Evolutionary conservation across 2,888 invertebrate species (phyloP).

Genomic region (Orthosia gothica): DNA sequence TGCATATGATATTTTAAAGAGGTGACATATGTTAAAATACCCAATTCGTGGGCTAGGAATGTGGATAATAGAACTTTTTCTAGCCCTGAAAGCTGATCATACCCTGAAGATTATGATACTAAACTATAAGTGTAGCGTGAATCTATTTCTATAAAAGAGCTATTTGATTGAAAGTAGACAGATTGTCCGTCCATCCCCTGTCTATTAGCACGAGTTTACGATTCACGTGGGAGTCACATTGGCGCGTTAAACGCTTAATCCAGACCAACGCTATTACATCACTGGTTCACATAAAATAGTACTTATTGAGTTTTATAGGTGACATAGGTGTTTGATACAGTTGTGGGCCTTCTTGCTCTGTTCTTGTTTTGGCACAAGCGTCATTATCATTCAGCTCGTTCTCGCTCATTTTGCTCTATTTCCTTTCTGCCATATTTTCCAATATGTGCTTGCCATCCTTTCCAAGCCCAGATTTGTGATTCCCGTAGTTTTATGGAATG

Average conservation of each 20-base stretch:
- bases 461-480: too few relatives aligned
- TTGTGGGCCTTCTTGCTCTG: not conserved
- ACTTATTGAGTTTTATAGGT: conserved; percentile 25
- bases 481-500: too few relatives aligned
- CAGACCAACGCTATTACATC: conserved; percentile 35
- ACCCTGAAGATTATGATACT: too few relatives aligned
- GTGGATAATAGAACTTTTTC: not conserved
- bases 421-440: too few relatives aligned
- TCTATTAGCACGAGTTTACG: conserved; percentile 30
- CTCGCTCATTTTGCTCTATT: too few relatives aligned
- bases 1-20: too few relatives aligned
- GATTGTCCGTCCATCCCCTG: not conserved
- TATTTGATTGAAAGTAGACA: conserved; percentile 22
- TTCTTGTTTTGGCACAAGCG: not conserved
- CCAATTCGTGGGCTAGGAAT: too few relatives aligned
- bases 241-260: conserved; percentile 37
- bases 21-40: too few relatives aligned
- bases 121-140: not conserved
- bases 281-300: conserved; percentile 29
- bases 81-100: not conserved
- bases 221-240: conserved; percentile 28
- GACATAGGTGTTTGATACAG: not conserved
- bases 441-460: too few relatives aligned
- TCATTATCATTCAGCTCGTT: too few relatives aligned
- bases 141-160: not conserved